These are phyloP conservation scores for Anguilla marmorata DNA, from an alignment of 2,797 vertebrate genomes.

Conservation along the genomic window DNA sequence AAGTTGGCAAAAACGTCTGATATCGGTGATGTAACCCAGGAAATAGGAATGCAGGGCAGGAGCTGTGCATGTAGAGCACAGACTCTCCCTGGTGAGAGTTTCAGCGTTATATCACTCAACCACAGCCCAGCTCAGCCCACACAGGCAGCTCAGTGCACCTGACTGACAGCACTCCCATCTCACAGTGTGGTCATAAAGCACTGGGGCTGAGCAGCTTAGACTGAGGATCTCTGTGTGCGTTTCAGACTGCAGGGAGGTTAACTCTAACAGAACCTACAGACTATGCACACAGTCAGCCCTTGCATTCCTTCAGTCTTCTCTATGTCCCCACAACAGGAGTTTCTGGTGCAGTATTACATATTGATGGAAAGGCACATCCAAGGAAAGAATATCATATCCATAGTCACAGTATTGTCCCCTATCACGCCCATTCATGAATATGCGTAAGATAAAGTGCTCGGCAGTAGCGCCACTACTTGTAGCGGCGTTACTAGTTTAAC, in stretches of 20 bases:
- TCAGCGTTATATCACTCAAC: not conserved
- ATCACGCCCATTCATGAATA: not conserved
- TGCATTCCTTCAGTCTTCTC: not conserved
- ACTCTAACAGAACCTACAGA: not conserved
- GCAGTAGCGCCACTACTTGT: too few relatives aligned
- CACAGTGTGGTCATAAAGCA: not conserved
- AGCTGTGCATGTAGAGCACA: not conserved
- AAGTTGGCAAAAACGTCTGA: too few relatives aligned
- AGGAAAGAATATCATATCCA: not conserved
- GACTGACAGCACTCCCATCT: not conserved
- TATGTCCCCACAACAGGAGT: not conserved
- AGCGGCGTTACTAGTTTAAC: too few relatives aligned
- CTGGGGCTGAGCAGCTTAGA: not conserved
- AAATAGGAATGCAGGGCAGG: not conserved
- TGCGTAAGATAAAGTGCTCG: too few relatives aligned
- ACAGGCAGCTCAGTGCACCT: not conserved
- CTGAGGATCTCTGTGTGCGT: slow-evolving; percentile 1
- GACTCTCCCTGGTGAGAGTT: not conserved
- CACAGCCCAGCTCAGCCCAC: not conserved
- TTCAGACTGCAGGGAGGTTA: not conserved
- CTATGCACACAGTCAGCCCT: not conserved
- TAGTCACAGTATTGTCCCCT: not conserved
- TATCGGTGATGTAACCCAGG: not conserved
- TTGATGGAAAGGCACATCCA: not conserved
- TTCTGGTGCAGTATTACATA: not conserved